Percentiles rank a stretch among this genome's conserved stretches.
These are phyloP conservation scores for Erpetoichthys calabaricus DNA, from an alignment of 2,797 vertebrate genomes.

Conservation along the genomic window DNA sequence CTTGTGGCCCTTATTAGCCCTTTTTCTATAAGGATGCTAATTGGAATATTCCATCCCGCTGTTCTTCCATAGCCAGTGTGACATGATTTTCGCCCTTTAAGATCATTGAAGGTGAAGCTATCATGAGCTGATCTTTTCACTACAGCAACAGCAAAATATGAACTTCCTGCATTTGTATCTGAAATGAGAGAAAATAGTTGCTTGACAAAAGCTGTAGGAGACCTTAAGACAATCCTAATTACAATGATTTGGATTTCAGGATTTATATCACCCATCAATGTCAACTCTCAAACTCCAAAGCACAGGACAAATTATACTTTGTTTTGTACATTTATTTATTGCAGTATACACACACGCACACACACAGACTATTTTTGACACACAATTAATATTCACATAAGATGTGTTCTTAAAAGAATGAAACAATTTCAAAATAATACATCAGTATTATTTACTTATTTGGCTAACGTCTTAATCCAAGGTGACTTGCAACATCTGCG, in stretches of 20 bases:
- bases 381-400: no score
- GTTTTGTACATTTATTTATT: no score
- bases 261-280: neutral
- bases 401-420: no score
- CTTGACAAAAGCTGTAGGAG: neutral
- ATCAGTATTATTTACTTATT: no score
- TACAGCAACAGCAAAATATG: constrained; percentile 74
- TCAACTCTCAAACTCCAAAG: no score
- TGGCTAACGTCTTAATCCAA: no score
- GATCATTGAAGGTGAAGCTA: constrained; percentile 56
- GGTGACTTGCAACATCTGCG: no score
- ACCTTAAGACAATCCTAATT: neutral
- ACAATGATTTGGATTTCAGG: neutral
- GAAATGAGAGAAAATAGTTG: constrained; percentile 7
- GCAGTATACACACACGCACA: no score
- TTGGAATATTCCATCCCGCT: constrained; percentile 74
- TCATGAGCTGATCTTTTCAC: constrained; percentile 48
- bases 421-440: no score
- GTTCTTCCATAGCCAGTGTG: constrained; percentile 67
- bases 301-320: no score
- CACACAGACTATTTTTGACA: no score
- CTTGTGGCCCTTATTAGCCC: constrained; percentile 43
- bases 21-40: constrained; percentile 47
- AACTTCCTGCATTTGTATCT: constrained; percentile 48
- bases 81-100: constrained; percentile 68